Evolutionary conservation across 2,888 invertebrate species (phyloP).

Genomic region (Andrena haemorrhoa): DNA sequence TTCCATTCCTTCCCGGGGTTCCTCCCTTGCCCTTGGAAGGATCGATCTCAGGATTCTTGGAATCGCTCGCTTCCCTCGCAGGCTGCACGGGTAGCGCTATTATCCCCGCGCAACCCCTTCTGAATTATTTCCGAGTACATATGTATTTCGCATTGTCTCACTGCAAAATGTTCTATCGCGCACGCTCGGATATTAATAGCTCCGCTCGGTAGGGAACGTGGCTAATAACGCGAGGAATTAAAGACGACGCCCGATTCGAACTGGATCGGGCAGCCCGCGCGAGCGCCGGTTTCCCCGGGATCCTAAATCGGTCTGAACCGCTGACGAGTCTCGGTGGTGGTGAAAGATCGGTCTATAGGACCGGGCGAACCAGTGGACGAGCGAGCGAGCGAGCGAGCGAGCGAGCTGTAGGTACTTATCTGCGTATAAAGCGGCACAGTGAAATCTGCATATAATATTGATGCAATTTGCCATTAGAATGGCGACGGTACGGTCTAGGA

Average conservation of each 20-base stretch:
- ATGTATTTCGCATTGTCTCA: neutral
- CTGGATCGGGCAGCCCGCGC: neutral
- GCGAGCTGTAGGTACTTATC: slow-evolving; percentile 67
- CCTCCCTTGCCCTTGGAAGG: neutral
- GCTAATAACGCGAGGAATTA: slow-evolving; percentile 8
- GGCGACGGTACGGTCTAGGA: slow-evolving; percentile 78
- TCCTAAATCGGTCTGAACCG: neutral
- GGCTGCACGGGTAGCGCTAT: neutral
- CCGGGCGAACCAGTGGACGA: neutral
- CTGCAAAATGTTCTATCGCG: neutral
- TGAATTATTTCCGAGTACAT: neutral
- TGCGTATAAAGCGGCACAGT: slow-evolving; percentile 67
- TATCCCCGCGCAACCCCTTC: neutral
- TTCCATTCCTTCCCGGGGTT: neutral
- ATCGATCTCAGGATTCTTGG: neutral
- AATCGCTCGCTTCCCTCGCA: neutral
- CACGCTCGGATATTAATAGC: neutral
- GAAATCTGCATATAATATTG: slow-evolving; percentile 82
- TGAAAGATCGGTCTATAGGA: slow-evolving; percentile 15
- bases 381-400: slow-evolving; percentile 1
- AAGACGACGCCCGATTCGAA: neutral
- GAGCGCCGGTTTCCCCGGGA: neutral
- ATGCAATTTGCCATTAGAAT: slow-evolving; percentile 82
- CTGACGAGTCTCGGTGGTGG: neutral
- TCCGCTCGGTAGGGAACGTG: neutral